Evolutionary conservation across 2,797 vertebrate genomes (phyloP).

Genomic region (Pantherophis vulpinus): DNA sequence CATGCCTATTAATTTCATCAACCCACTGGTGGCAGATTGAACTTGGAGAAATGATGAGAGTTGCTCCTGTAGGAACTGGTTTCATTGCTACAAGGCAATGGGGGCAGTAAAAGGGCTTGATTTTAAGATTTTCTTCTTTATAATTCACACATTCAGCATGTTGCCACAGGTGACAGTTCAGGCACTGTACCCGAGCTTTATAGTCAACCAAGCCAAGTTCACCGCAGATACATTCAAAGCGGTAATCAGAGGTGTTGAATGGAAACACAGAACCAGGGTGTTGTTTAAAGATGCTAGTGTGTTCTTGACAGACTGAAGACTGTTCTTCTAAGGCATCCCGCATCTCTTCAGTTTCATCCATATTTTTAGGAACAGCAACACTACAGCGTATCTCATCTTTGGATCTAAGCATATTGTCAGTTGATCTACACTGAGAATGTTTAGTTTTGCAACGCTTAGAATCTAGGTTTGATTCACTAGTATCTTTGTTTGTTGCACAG

Average conservation of each 20-base stretch:
- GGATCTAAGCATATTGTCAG: slow-evolving; percentile 31
- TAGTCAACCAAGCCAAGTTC: slow-evolving; percentile 86
- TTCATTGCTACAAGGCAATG: slow-evolving; percentile 99
- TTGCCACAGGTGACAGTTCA: slow-evolving; percentile 95
- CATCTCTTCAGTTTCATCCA: slow-evolving; percentile 37
- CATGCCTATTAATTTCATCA: slow-evolving; percentile 94
- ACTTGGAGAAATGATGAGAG: slow-evolving; percentile 96
- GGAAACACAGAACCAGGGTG: slow-evolving; percentile 69
- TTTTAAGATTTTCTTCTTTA: slow-evolving; percentile 85
- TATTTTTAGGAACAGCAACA: slow-evolving; percentile 36
- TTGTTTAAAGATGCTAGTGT: not conserved
- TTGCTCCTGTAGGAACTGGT: slow-evolving; percentile 90
- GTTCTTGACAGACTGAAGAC: slow-evolving; percentile 48
- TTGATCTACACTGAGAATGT: slow-evolving; percentile 37
- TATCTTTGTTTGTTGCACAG: slow-evolving; percentile 57
- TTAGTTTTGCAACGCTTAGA: slow-evolving; percentile 25
- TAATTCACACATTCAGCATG: slow-evolving; percentile 96
- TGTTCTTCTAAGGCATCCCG: slow-evolving; percentile 27
- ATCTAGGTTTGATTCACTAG: slow-evolving; percentile 45
- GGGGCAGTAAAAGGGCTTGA: slow-evolving; percentile 95
- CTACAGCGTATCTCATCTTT: slow-evolving; percentile 42
- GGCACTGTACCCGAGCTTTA: slow-evolving; percentile 93
- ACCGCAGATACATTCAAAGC: slow-evolving; percentile 96
- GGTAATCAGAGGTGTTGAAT: slow-evolving; percentile 84
- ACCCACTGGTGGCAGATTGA: slow-evolving; percentile 99